Base-by-base conservation (phyloP, 2,888 invertebrate species). In the Apoda limacodes region DNA sequence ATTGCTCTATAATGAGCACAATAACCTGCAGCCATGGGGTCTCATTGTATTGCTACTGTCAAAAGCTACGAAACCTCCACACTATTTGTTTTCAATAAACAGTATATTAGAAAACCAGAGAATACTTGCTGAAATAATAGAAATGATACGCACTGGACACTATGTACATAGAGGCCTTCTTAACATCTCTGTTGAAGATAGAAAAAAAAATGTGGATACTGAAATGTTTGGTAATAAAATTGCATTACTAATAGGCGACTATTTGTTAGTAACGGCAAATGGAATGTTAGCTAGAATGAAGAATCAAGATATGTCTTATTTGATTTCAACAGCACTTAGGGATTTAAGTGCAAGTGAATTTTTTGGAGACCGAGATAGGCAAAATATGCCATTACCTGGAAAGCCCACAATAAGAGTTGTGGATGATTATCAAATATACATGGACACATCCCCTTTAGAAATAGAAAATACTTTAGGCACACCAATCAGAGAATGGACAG, bases 181-280 rank as follows among this genome's bases (percentile, higher is more conserved):
- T n/a, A 81, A 82, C 41, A 62, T 78, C 42, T 59, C 69, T 0
- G 31, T 53, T 2, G 82, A 83, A 45, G 68, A 83, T 20, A 68
- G 84, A 43, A 58, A 75, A 9, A 68, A 78, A 12, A 83, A 83
- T 29, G 74, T 80, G 14, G 85, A 87, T 25, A 89, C 92, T 34
- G 87, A 92, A 75, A 84, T 89, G 55, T 92, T 91, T 62, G 93
- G 93, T 1, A 94, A 94, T 60, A 94, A 93, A 80, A 90, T 95
- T 48, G 92, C 93, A 1, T 83, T 94, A 7, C 78, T 95, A 1
- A 90, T 91, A 40, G 95, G 92, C 13, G 95, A 95, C 60, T 94
- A 92, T 60, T 76, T 95, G 34, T 72, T 94, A 1, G 90, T 89
- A 13, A 93, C 88, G 35, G 92, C 92, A 31, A 92, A 91, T 50